Conservation (phyloP, 1,140 invertebrate species). For the Phymorhynchus buccinoides region DNA sequence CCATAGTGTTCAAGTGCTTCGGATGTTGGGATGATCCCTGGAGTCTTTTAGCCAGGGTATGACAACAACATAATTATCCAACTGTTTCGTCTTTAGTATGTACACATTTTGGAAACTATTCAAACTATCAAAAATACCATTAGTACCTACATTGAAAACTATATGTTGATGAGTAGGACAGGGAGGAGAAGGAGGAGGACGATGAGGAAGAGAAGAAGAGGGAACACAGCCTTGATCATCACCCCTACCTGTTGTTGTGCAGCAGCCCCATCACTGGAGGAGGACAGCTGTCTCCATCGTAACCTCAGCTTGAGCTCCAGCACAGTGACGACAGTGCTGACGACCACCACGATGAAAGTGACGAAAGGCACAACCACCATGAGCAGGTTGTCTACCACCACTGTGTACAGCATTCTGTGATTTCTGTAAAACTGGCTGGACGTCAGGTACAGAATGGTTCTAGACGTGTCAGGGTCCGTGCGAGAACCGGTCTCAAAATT, state of each 20-base stretch:
- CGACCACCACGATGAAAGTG: not conserved
- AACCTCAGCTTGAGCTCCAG: not conserved
- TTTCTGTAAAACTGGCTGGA: not conserved
- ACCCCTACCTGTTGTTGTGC: not conserved
- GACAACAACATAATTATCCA: no score
- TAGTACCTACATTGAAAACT: no score
- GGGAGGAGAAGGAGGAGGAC: no score
- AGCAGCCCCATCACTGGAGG: not conserved
- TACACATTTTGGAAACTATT: no score
- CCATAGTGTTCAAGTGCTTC: no score
- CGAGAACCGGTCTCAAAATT: not conserved
- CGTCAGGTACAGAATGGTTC: not conserved
- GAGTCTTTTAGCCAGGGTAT: no score
- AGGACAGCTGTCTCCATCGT: not conserved
- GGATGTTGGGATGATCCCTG: no score
- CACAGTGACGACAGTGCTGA: constrained; percentile 23
- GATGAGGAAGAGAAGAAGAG: no score
- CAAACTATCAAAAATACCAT: no score
- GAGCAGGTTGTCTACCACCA: not conserved
- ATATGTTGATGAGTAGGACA: no score
- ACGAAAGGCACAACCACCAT: not conserved
- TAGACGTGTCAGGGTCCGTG: not conserved
- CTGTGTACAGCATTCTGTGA: not conserved
- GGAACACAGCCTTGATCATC: no score
- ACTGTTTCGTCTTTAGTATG: no score